phyloP scores from a whole-genome alignment of 2,113 vertebrate species.

The Passer domesticus region DNA sequence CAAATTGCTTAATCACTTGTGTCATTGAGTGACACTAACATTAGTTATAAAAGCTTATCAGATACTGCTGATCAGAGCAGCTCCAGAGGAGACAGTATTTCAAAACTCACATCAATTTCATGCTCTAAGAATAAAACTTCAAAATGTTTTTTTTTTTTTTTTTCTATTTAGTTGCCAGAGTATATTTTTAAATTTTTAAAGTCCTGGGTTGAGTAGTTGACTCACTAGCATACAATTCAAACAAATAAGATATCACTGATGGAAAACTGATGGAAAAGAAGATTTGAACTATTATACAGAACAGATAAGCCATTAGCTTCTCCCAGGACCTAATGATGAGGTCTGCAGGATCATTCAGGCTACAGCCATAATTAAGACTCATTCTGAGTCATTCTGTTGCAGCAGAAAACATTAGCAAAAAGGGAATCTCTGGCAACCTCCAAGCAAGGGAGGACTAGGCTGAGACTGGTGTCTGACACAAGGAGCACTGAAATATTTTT shows the following conservation, averaged over 20 bases:
- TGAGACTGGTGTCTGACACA: not conserved
- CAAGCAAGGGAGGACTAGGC: not conserved
- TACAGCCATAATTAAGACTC: not conserved
- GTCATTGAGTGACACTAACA: not conserved
- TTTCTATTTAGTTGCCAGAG: not conserved
- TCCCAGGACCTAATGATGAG: not conserved
- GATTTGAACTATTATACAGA: not conserved
- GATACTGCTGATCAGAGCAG: not conserved
- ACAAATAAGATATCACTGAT: not conserved
- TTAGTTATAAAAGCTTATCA: not conserved
- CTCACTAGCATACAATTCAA: not conserved
- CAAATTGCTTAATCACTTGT: not conserved
- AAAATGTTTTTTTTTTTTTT: not conserved
- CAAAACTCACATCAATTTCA: not conserved
- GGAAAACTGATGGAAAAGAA: not conserved
- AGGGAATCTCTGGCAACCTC: not conserved
- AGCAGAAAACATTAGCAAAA: not conserved
- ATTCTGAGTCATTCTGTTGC: not conserved
- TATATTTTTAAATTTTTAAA: not conserved
- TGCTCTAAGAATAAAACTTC: not conserved
- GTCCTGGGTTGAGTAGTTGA: not conserved
- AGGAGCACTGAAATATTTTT: not conserved
- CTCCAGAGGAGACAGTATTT: not conserved
- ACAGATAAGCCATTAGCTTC: constrained; percentile 32
- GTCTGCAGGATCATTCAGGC: not conserved